A percentile compares a stretch with the other conserved stretches of the same genome.
Conservation (phyloP, 2,113 vertebrate species). For the Agapornis roseicollis region DNA sequence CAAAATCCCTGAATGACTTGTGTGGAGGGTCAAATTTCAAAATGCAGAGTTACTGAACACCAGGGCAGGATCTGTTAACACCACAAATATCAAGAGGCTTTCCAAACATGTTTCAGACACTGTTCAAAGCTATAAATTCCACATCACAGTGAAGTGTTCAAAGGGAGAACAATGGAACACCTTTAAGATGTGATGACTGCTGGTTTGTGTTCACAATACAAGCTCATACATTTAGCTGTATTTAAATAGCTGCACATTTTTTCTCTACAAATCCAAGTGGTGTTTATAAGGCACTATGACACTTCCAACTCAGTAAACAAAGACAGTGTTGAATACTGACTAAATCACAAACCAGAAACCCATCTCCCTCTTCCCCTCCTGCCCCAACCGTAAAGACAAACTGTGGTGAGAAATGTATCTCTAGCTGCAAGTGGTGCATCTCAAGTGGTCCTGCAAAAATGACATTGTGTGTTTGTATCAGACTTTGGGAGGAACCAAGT, state of each 20-base stretch:
- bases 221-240: background rate
- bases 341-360: background rate
- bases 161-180: background rate
- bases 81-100: background rate
- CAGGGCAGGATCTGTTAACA: conserved; percentile 2
- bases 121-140: background rate
- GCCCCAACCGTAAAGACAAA: background rate
- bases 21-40: background rate
- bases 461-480: fast-evolving
- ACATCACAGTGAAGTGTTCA: background rate
- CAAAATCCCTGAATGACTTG: background rate
- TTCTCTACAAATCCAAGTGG: background rate
- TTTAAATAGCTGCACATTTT: background rate
- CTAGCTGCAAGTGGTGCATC: background rate
- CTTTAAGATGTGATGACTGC: background rate
- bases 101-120: background rate
- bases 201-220: background rate
- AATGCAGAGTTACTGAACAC: background rate
- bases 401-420: background rate
- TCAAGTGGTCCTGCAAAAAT: background rate
- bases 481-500: background rate
- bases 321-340: background rate
- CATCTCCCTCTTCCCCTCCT: background rate
- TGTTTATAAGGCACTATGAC: background rate
- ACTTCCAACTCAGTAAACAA: background rate